Evolutionary conservation across 2,113 vertebrate genomes (phyloP).

Genomic region (Dicaeum eximium): DNA sequence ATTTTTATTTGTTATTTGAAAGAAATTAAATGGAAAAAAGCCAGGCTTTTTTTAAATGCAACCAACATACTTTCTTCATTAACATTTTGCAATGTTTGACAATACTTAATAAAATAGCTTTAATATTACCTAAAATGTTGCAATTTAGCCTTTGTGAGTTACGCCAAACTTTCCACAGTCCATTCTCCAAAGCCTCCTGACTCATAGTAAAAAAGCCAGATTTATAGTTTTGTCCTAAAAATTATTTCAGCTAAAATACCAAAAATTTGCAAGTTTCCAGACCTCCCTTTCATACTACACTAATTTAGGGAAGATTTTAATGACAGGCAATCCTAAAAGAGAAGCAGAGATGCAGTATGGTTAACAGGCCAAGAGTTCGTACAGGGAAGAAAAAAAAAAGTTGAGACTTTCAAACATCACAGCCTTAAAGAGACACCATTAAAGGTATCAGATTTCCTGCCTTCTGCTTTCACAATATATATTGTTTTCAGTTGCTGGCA

Average conservation of each 20-base stretch:
- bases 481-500: background rate
- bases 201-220: background rate
- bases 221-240: conserved; percentile 44
- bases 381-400: background rate
- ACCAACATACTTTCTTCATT: conserved; percentile 44
- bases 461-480: background rate
- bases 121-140: conserved; percentile 53
- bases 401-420: background rate
- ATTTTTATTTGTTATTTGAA: conserved; percentile 53
- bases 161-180: conserved; percentile 50
- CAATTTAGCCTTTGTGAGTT: conserved; percentile 34
- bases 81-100: conserved; percentile 46
- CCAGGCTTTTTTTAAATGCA: background rate
- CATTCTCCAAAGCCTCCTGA: conserved; percentile 29
- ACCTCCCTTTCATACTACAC: conserved; percentile 26
- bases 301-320: conserved; percentile 61
- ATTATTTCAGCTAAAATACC: conserved; percentile 38
- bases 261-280: conserved; percentile 26
- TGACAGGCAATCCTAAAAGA: conserved; percentile 46
- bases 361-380: background rate
- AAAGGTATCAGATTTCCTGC: background rate
- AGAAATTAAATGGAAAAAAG: conserved; percentile 60
- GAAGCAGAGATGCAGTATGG: conserved; percentile 17
- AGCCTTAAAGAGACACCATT: background rate
- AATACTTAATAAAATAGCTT: conserved; percentile 60